A percentile compares a stretch with the other conserved stretches of the same genome.
Conservation (phyloP, 1,140 invertebrate genomes). For the Hetaerina americana region DNA sequence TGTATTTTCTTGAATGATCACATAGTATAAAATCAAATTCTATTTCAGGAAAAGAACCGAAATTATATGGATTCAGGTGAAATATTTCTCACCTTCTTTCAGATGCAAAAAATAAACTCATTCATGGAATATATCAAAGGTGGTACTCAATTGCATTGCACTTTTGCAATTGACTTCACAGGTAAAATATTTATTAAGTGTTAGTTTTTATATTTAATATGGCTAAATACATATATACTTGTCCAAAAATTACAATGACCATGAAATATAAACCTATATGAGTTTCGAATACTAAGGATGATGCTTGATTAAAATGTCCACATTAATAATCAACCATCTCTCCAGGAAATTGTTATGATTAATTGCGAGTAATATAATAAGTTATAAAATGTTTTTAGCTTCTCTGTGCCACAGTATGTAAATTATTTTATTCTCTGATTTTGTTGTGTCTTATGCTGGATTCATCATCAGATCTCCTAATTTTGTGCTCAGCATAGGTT, state of each 20-base stretch:
- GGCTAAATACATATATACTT: background rate
- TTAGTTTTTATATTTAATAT: background rate
- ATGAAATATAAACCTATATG: background rate
- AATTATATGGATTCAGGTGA: constrained; percentile 22
- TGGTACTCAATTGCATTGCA: constrained; percentile 35
- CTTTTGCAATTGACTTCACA: constrained; percentile 50
- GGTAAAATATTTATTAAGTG: constrained; percentile 20
- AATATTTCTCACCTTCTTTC: constrained; percentile 21
- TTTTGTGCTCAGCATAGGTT: too few species aligned
- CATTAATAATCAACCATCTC: background rate
- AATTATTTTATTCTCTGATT: too few species aligned
- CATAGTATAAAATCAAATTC: background rate
- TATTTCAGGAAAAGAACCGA: constrained; percentile 17
- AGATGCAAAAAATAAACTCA: constrained; percentile 27
- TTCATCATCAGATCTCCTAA: too few species aligned
- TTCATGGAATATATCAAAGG: constrained; percentile 44
- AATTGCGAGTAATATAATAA: too few species aligned
- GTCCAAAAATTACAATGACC: background rate
- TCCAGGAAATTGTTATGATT: too few species aligned
- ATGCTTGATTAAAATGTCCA: background rate
- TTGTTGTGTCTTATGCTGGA: too few species aligned
- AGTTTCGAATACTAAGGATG: background rate
- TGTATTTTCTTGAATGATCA: background rate
- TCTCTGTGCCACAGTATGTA: too few species aligned
- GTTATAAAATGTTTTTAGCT: too few species aligned